A percentile compares a stretch with the other conserved stretches of the same genome.
Evolutionary conservation across 1,140 invertebrate genomes (phyloP).

Genomic region (Drosophila pandora): DNA sequence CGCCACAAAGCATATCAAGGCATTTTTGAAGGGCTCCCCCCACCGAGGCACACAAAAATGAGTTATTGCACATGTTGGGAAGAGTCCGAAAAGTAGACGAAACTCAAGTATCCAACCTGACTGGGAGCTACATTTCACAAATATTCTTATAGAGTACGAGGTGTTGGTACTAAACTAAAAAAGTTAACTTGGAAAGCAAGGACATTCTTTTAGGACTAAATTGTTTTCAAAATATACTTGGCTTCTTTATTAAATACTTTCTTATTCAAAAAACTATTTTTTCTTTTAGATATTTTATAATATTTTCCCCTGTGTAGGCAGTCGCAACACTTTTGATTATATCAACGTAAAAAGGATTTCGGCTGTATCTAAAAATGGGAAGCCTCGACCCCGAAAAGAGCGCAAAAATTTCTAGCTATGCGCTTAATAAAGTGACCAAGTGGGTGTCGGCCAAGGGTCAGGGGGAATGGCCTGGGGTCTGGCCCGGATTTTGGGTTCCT

Average conservation of each 20-base stretch:
- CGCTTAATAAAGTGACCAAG: conserved; percentile 76
- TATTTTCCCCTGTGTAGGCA: conserved; percentile 6
- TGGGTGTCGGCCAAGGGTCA: conserved; percentile 28
- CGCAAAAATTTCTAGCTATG: conserved; percentile 67
- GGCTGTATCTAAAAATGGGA: conserved; percentile 47
- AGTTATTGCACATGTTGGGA: conserved; percentile 73
- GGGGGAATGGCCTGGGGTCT: conserved; percentile 22
- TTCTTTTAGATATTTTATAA: no score
- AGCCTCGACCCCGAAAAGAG: conserved; percentile 34
- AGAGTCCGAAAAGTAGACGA: conserved; percentile 3
- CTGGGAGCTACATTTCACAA: neutral
- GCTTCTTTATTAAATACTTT: no score
- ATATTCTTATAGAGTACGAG: no score
- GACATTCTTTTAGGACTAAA: no score
- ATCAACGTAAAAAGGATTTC: conserved; percentile 59
- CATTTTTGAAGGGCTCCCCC: conserved; percentile 63
- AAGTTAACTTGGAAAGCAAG: neutral
- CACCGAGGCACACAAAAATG: conserved; percentile 54
- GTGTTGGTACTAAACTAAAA: neutral
- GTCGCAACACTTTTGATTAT: conserved; percentile 76
- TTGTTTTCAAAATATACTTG: no score
- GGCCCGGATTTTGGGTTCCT: conserved; percentile 19
- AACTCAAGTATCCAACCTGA: conserved; percentile 14
- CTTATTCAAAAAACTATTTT: no score
- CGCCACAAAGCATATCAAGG: conserved; percentile 80